Evolutionary conservation across 2,888 invertebrate species (phyloP), one percentile per base, ranked within the genome.

Genomic region (Aquatica leii): DNA sequence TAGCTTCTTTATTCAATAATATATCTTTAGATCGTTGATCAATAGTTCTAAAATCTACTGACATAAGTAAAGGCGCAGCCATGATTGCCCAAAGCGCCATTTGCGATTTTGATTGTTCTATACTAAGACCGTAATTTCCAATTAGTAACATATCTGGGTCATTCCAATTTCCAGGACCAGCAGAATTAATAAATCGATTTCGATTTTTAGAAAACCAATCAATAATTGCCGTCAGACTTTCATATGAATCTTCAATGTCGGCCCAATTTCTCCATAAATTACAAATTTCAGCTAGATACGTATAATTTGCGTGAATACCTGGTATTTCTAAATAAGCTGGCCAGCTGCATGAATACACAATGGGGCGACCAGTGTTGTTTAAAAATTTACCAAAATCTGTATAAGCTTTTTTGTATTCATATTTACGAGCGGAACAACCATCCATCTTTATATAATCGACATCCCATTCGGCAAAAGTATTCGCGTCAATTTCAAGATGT

Each of bases 271-370:
- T 83, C 90, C 90, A 90, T 66, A 90, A 75, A 75, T 90, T 90
- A 75, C 90, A 90, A 67, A 85, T 82, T 68, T 86, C 76, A 0
- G 84, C 82, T 62, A 90, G 82, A 0, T 82, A 78, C 1, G 81
- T 78, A 76, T 88, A 90, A 76, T 90, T 81, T 0, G 88, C 89
- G 72, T 77, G 75, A 69, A 85, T 83, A 3, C 84, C 81, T 59
- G 82, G 78, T 54, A 82, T 86, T 72, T 88, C 86, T 76, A 88
- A 86, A 76, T 94, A 95, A 4, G 90, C 90, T 1, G 94, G 94
- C 92, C 93, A 94, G 74, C 91, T 91, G 81, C 94, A 94, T 0
- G 92, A 92, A 76, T 90, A 94, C 0, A 93, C 84, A 67, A 94
- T 93, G 0, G 88, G 88, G 17, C 93, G 85, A 11, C 91, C 92